Conservation (phyloP, 2,888 invertebrate genomes). For the Agrochola lychnidis region DNA sequence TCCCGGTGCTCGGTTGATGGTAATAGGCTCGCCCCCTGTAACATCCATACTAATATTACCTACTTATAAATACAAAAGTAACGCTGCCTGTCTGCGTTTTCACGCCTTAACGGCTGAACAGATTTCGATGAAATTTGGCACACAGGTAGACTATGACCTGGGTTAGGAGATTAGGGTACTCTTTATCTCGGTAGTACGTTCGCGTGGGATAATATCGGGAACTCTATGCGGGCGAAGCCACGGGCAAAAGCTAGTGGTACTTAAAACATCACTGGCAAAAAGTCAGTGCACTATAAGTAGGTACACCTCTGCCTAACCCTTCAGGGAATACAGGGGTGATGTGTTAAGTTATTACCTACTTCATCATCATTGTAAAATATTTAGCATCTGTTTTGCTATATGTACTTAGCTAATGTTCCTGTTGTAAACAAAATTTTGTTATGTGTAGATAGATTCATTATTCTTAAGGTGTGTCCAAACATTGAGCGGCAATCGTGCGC, state of each 20-base stretch:
- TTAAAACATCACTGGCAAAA: not conserved
- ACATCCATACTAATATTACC: too few species aligned
- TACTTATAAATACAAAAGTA: too few species aligned
- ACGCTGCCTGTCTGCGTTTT: too few species aligned
- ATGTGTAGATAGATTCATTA: not conserved
- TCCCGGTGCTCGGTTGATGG: not conserved
- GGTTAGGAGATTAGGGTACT: too few species aligned
- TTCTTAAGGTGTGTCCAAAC: not conserved
- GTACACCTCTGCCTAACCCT: not conserved
- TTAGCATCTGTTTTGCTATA: not conserved
- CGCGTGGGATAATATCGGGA: too few species aligned
- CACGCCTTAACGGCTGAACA: too few species aligned
- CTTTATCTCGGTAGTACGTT: too few species aligned
- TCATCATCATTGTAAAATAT: not conserved
- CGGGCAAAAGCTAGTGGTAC: not conserved
- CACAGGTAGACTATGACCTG: too few species aligned
- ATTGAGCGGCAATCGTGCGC: too few species aligned
- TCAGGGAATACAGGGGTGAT: not conserved
- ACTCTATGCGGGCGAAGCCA: not conserved
- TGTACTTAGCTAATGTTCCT: not conserved
- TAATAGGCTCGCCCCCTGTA: too few species aligned
- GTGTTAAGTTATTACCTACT: not conserved
- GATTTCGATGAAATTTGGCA: too few species aligned
- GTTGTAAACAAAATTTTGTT: not conserved
- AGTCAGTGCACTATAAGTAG: not conserved